Base-by-base conservation (phyloP, 1,140 invertebrate species). In the Drosophila dunni region DNA sequence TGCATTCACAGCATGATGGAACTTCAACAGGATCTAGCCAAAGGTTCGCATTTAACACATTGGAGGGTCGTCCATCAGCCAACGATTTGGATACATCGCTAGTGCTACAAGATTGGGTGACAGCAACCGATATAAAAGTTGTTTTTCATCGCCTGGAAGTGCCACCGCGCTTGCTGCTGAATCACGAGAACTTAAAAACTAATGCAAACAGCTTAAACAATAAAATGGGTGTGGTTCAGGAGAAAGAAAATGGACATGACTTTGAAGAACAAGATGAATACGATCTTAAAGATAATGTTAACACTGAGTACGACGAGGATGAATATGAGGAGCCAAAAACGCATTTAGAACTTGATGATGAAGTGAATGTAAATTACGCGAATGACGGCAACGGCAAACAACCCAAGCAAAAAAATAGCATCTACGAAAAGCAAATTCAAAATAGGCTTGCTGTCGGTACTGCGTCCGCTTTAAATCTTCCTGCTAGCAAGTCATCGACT, bases 41-140 rank as follows among this genome's bases (percentile, higher is more conserved):
- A 9, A 93, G 98, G 24, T 96, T 99, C 17, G 98, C 98, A 0
- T 99, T 99, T 93, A 98, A 98, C 81, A 99, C 98, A 0, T 93
- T 99, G 6, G 98, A 99, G 92, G 98, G 98, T 1, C 94, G 98
- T 3, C 98, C 98, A 0, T 98, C 97, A 44, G 98, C 98, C 2
- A 94, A 96, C 7, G 97, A 99, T 90, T 98, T 99, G 91, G 98
- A 99, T 90, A 96, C 96, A 79, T 99, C 97, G 7, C 97, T 98
- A 1, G 98, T 99, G 10, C 94, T 99, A 4, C 98, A 99, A 92
- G 98, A 99, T 92, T 99, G 99, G 99, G 97, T 99, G 0, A 99
- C 98, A 0, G 98, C 98, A 0, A 99, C 98, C 0, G 98, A 99
- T 86, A 97, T 99, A 50, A 95, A 96, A 73, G 96, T 99, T 3